Conservation (phyloP, 1,140 invertebrate species). For the Drosophila carrolli region DNA sequence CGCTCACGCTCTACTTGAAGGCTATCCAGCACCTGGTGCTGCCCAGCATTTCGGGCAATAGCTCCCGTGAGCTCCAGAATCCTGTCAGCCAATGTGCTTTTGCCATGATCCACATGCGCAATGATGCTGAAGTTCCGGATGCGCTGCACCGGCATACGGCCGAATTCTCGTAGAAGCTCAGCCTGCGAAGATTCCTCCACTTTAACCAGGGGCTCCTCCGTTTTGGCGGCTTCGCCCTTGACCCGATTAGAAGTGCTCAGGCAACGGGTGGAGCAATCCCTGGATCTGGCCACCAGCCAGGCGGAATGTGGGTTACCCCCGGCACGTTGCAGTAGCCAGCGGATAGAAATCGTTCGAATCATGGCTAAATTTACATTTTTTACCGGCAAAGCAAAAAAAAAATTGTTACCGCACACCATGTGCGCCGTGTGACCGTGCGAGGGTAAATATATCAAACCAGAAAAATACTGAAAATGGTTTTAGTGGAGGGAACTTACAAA, state of each 20-base stretch:
- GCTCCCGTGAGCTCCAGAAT: constrained; percentile 95
- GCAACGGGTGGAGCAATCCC: not conserved
- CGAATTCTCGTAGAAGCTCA: constrained; percentile 46
- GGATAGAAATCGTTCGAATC: constrained; percentile 11
- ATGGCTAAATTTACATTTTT: constrained; percentile 11
- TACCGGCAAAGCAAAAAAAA: constrained; percentile 1
- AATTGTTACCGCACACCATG: constrained; percentile 12
- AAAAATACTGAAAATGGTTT: not conserved
- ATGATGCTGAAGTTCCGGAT: constrained; percentile 98
- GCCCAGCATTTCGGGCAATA: constrained; percentile 88
- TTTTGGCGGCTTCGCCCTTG: constrained; percentile 18
- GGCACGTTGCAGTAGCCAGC: constrained; percentile 11
- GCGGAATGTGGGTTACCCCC: not conserved
- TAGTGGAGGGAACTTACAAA: not conserved
- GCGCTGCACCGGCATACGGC: constrained; percentile 87
- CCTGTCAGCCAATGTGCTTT: constrained; percentile 97
- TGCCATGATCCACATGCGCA: constrained; percentile 99
- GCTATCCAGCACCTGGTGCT: constrained; percentile 88
- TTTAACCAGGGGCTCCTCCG: constrained; percentile 5
- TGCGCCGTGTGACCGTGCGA: constrained; percentile 1
- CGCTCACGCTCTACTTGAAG: constrained; percentile 94
- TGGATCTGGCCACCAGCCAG: constrained; percentile 7
- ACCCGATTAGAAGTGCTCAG: constrained; percentile 18
- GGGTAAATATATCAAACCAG: not conserved
- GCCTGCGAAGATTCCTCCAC: constrained; percentile 22